Base-by-base conservation (phyloP, 1,140 invertebrate species). In the Maconellicoccus hirsutus region DNA sequence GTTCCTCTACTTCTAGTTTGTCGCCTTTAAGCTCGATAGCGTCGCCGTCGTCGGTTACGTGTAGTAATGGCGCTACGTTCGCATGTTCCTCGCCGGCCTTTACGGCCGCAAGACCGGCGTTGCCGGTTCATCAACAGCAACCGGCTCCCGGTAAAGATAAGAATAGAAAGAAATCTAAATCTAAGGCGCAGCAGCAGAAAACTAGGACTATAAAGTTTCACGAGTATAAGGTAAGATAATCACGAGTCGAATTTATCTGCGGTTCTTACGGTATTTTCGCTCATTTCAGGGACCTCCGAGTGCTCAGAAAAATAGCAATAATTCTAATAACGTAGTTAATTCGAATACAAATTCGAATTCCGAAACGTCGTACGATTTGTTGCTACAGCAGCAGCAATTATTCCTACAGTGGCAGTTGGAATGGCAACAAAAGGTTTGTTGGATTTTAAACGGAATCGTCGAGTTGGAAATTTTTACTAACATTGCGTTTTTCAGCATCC, bases 191-290 rank as follows among this genome's bases (percentile, higher is more conserved):
- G 4, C 83, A 86, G 72, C 85, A 87, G 0, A 97, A 97, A 79
- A 86, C 92, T 1, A 87, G 92, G 72, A 93, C 89, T 59, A 96
- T 98, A 73, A 98, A 98, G 82, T 98, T 98, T 80, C 95, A 98
- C 79, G 96, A 98, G 79, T 98, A 98, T 79, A 98, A 97, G 82
- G 85, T 85, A 75, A 52, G 4, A 16, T 16, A 76, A 74, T 73
- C 71, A 6, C 59, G 14, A 23, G 25, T 25, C 10, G 61, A 16
- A 59, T 59, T 6, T 59, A 25, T 52, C n/a, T 52, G 4, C 2
- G 4, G n/a, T 52, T 52, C 42, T 52, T 52, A 52, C 42, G 3
- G n/a, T 16, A 52, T 16, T 38, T 70, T 26, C 14, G 14, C 23
- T 38, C 59, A 7, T n/a, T 33, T 21, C 75, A 85, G 84, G 94